phyloP scores from a whole-genome alignment of 2,113 vertebrate genomes.

The Pluvianellus socialis region DNA sequence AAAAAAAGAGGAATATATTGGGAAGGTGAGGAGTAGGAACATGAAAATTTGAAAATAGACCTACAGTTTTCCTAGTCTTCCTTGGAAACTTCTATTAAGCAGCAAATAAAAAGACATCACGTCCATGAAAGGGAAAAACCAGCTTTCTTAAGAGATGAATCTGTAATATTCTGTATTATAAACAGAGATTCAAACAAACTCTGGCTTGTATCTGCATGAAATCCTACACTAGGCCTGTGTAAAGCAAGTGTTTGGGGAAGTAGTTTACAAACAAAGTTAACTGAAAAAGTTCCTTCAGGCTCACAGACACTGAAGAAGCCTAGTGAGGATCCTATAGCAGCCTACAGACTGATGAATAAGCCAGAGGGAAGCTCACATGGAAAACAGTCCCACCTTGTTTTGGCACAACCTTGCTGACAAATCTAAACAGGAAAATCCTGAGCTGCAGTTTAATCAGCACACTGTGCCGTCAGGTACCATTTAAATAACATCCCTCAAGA shows the following conservation, averaged over 20 bases:
- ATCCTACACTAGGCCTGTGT: background rate
- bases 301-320: background rate
- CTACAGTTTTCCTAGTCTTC: background rate
- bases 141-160: background rate
- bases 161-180: background rate
- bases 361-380: background rate
- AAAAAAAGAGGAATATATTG: background rate
- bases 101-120: background rate
- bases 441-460: background rate
- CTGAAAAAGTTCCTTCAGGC: background rate
- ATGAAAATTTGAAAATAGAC: background rate
- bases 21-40: background rate
- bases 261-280: background rate
- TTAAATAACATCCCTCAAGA: background rate
- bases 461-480: background rate
- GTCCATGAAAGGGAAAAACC: background rate
- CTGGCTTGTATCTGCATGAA: background rate
- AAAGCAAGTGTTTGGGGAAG: background rate
- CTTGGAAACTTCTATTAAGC: background rate
- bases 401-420: background rate
- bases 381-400: background rate
- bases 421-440: background rate
- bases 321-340: background rate
- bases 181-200: background rate
- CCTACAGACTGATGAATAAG: background rate